phyloP scores from a whole-genome alignment of 2,113 vertebrate species.

The Rattus rattus region DNA sequence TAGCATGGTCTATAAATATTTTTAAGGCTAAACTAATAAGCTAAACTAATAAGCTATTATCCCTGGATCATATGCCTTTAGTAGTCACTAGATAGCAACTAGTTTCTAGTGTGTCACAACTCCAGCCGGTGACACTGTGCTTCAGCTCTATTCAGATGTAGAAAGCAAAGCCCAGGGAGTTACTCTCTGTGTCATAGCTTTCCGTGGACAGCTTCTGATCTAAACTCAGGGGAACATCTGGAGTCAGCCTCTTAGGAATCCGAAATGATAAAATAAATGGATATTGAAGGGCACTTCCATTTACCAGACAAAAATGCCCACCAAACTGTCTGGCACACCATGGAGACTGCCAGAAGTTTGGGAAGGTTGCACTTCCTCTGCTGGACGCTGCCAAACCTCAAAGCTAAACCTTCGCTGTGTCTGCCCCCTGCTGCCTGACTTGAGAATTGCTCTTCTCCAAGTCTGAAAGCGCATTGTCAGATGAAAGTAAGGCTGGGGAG shows the following conservation, averaged over 20 bases:
- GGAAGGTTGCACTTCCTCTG: not conserved
- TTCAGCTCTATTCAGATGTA: not conserved
- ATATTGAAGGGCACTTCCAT: constrained; percentile 11
- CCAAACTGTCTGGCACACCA: not conserved
- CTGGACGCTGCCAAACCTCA: not conserved
- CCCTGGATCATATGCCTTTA: not conserved
- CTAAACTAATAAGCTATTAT: too few species aligned
- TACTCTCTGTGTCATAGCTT: not conserved
- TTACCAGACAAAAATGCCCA: not conserved
- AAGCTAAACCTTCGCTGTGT: not conserved
- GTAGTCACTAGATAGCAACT: not conserved
- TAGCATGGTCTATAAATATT: not conserved
- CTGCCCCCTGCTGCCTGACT: constrained; percentile 19
- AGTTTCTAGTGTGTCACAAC: not conserved
- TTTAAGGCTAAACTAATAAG: constrained; percentile 27
- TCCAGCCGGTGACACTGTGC: not conserved
- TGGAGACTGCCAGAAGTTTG: not conserved
- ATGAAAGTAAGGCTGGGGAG: not conserved
- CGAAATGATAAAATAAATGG: not conserved
- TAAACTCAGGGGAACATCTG: not conserved
- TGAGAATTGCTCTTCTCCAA: not conserved
- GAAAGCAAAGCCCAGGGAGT: not conserved
- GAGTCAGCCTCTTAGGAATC: not conserved
- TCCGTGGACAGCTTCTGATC: not conserved
- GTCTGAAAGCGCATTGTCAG: not conserved